Evolutionary conservation across 2,888 invertebrate species (phyloP).

Genomic region (Lycocerus yunnanus): DNA sequence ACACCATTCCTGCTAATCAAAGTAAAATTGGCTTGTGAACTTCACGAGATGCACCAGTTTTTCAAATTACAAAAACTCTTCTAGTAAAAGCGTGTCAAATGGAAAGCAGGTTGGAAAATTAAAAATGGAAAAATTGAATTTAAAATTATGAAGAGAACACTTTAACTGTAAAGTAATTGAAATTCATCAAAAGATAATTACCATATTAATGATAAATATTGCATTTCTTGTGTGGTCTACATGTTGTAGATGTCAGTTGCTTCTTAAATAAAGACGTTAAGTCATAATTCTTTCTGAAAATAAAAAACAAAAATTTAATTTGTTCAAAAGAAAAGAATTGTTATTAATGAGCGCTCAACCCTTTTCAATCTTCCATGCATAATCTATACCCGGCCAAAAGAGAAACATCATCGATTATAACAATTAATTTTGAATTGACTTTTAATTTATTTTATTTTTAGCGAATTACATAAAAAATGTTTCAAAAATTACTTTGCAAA

Average conservation of each 20-base stretch:
- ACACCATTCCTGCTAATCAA: conserved; percentile 40
- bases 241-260: background rate
- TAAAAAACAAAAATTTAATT: conserved; percentile 35
- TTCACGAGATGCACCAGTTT: conserved; percentile 43
- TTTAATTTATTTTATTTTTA: background rate
- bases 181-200: background rate
- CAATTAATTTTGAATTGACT: background rate
- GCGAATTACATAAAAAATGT: background rate
- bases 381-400: background rate
- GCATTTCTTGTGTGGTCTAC: background rate
- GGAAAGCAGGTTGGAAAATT: conserved; percentile 23
- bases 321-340: conserved; percentile 32
- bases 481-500: background rate
- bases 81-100: conserved; percentile 29
- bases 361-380: conserved; percentile 26
- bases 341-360: conserved; percentile 37
- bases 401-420: background rate
- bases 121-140: background rate
- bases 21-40: conserved; percentile 42
- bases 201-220: background rate
- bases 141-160: background rate
- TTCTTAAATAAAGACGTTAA: background rate
- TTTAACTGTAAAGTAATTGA: background rate
- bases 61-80: conserved; percentile 43
- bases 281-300: conserved; percentile 15